Evolutionary conservation across 1,140 invertebrate genomes (phyloP).

Genomic region (Elymnias hypermnestra): DNA sequence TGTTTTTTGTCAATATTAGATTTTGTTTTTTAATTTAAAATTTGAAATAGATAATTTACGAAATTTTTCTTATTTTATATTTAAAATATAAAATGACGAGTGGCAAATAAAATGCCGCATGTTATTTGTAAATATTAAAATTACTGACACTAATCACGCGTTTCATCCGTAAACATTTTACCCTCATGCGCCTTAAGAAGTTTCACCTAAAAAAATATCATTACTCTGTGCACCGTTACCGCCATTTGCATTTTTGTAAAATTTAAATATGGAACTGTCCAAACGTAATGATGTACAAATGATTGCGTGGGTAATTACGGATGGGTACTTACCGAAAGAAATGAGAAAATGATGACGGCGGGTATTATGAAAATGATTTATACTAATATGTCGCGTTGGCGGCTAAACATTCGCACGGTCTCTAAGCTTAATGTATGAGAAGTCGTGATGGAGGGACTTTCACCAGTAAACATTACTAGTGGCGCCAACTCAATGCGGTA

Average conservation of each 20-base stretch:
- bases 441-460: constrained; percentile 64
- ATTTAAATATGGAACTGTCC: constrained; percentile 9
- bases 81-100: too few species aligned
- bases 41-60: too few species aligned
- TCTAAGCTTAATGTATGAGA: constrained; percentile 50
- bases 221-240: background rate
- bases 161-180: too few species aligned
- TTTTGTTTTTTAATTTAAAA: too few species aligned
- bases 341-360: constrained; percentile 53
- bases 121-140: too few species aligned
- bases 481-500: constrained; percentile 32
- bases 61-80: too few species aligned
- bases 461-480: constrained; percentile 50
- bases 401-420: constrained; percentile 54
- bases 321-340: constrained; percentile 33
- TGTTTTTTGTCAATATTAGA: too few species aligned
- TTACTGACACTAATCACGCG: too few species aligned
- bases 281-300: constrained; percentile 4
- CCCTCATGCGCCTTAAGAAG: too few species aligned
- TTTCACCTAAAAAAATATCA: background rate
- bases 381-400: constrained; percentile 40
- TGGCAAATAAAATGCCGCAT: too few species aligned
- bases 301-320: constrained; percentile 28
- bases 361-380: constrained; percentile 38
- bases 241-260: constrained; percentile 4